phyloP scores from a whole-genome alignment of 2,113 vertebrate species.

The Narcine bancroftii region DNA sequence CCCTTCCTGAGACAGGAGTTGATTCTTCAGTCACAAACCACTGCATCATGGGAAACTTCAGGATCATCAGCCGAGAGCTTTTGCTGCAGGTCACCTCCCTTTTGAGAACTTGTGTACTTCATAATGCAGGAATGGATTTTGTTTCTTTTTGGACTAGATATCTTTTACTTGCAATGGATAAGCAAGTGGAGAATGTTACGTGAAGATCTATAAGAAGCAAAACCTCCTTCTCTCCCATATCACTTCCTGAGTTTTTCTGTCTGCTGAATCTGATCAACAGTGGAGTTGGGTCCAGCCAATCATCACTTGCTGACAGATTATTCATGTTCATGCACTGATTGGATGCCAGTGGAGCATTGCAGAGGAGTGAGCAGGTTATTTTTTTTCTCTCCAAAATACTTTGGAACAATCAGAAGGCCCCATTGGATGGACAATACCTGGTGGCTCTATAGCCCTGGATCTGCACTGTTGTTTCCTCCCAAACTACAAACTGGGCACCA shows the following conservation, averaged over 20 bases:
- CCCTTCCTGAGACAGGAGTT: too few species aligned
- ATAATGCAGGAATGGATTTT: neutral
- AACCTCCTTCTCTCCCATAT: neutral
- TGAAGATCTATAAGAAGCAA: neutral
- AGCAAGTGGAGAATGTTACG: neutral
- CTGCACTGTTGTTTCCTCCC: neutral
- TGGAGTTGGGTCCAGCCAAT: neutral
- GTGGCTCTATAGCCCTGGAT: neutral
- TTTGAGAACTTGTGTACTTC: too few species aligned
- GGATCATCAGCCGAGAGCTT: too few species aligned
- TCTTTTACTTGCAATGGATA: neutral
- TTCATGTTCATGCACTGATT: neutral
- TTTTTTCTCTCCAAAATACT: neutral
- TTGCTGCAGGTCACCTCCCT: too few species aligned
- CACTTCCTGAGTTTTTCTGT: neutral
- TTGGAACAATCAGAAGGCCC: neutral
- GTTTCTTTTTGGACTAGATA: neutral
- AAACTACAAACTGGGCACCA: neutral
- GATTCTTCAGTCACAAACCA: too few species aligned
- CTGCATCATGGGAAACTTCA: too few species aligned
- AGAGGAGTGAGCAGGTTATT: neutral
- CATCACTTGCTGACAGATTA: neutral
- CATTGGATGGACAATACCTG: neutral
- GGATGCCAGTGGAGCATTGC: neutral
- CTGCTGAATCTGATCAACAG: neutral